Conservation (phyloP, 1,140 invertebrate species). For the Drosophila takahashii region DNA sequence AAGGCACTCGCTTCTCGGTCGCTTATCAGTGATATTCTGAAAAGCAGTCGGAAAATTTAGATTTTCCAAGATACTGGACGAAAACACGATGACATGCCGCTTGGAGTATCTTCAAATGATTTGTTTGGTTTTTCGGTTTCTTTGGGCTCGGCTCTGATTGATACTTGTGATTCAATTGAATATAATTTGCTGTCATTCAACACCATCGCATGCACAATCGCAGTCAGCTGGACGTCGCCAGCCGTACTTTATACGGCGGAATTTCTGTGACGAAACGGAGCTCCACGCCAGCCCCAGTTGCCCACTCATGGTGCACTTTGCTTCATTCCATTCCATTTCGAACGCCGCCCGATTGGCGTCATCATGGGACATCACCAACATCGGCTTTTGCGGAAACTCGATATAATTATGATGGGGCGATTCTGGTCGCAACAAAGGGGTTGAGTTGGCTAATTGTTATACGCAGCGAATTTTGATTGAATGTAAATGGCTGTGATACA, state of each 20-base stretch:
- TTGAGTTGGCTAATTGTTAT: slow-evolving; percentile 4
- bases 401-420: slow-evolving; percentile 13
- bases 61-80: slow-evolving; percentile 4
- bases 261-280: slow-evolving; percentile 78
- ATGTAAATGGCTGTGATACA: slow-evolving; percentile 9
- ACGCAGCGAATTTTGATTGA: slow-evolving; percentile 4
- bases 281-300: slow-evolving; percentile 24
- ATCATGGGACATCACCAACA: slow-evolving; percentile 26
- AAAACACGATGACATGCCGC: not conserved
- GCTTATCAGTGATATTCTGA: slow-evolving; percentile 13
- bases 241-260: slow-evolving; percentile 63
- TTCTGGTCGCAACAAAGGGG: slow-evolving; percentile 15
- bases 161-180: slow-evolving; percentile 59
- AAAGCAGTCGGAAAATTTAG: slow-evolving; percentile 24
- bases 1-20: slow-evolving; percentile 30
- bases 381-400: slow-evolving; percentile 27
- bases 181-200: slow-evolving; percentile 61
- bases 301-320: slow-evolving; percentile 67
- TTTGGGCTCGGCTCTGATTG: slow-evolving; percentile 31
- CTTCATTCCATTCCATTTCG: slow-evolving; percentile 39
- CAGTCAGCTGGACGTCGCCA: slow-evolving; percentile 27
- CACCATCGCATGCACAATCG: slow-evolving; percentile 59
- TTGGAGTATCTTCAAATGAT: not conserved
- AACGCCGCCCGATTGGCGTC: slow-evolving; percentile 44
- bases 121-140: slow-evolving; percentile 28